Conservation (phyloP, 2,888 invertebrate genomes). For the Lamellibrachia columna region DNA sequence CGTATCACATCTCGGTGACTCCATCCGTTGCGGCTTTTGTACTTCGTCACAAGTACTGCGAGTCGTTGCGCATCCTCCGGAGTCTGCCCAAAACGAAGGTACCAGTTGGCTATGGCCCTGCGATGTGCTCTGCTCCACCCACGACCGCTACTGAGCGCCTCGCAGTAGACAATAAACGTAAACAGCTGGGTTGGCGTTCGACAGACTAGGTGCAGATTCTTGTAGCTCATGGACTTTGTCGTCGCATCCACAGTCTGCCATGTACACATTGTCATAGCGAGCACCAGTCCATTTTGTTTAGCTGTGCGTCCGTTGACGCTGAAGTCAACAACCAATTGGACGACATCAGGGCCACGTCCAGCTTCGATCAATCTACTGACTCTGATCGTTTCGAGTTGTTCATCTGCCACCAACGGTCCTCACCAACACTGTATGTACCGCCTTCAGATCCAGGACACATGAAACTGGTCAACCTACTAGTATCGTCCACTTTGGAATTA, state of each 20-base stretch:
- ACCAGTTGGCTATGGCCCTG: too few relatives aligned
- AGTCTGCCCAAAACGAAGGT: too few relatives aligned
- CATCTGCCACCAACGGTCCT: constrained; percentile 54
- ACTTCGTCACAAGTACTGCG: too few relatives aligned
- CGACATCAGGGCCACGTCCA: constrained; percentile 56
- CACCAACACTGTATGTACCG: constrained; percentile 58
- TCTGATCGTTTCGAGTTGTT: constrained; percentile 50
- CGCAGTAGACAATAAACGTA: constrained; percentile 73
- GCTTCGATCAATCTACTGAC: constrained; percentile 58
- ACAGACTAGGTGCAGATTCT: constrained; percentile 71
- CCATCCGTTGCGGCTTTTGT: too few relatives aligned
- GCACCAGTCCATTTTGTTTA: constrained; percentile 68
- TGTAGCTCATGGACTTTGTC: constrained; percentile 71
- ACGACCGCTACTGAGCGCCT: too few relatives aligned
- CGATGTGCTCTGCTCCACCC: too few relatives aligned
- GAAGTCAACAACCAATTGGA: constrained; percentile 56
- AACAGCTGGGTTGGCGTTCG: constrained; percentile 74
- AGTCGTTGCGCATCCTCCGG: too few relatives aligned
- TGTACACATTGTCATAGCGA: constrained; percentile 74
- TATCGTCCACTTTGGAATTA: constrained; percentile 59
- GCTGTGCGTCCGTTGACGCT: constrained; percentile 65
- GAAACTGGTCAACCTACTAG: constrained; percentile 59
- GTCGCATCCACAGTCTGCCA: constrained; percentile 57
- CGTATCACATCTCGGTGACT: too few relatives aligned
- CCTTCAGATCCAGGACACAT: constrained; percentile 61